Conservation (phyloP, 2,888 invertebrate genomes). For the Papilio gigon region DNA sequence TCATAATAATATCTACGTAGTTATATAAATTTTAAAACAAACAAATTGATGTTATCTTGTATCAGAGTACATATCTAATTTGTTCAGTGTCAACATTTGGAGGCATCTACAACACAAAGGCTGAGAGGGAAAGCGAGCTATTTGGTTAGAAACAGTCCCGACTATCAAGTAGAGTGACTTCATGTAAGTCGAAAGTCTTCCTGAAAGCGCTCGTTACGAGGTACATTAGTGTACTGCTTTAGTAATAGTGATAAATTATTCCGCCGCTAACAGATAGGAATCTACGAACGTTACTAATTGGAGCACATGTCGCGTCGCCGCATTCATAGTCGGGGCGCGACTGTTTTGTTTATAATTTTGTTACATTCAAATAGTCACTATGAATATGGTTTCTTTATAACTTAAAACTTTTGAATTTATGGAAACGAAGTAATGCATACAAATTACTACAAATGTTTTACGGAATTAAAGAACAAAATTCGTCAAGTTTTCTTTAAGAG, state of each 20-base stretch:
- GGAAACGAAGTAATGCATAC: neutral
- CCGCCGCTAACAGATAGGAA: conserved; percentile 40
- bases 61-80: neutral
- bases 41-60: neutral
- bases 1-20: too few species aligned
- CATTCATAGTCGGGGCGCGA: conserved; percentile 11
- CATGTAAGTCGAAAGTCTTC: conserved; percentile 39
- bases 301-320: conserved; percentile 31
- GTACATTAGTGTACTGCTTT: conserved; percentile 42
- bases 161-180: conserved; percentile 31
- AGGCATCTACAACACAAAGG: conserved; percentile 8
- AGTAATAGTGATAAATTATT: conserved; percentile 49
- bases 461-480: neutral
- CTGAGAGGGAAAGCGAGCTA: conserved; percentile 7
- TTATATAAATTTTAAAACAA: too few species aligned
- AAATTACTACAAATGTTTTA: conserved; percentile 11
- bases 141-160: conserved; percentile 22
- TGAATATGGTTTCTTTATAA: neutral
- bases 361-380: neutral
- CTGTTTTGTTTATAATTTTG: conserved; percentile 14
- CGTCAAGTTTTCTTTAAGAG: conserved; percentile 2
- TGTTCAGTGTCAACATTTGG: neutral
- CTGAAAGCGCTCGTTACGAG: conserved; percentile 43
- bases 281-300: conserved; percentile 40
- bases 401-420: neutral